Evolutionary conservation across 2,888 invertebrate genomes (phyloP), one percentile per base, ranked within the genome.

Genomic region (Aproaerema taeniolella): DNA sequence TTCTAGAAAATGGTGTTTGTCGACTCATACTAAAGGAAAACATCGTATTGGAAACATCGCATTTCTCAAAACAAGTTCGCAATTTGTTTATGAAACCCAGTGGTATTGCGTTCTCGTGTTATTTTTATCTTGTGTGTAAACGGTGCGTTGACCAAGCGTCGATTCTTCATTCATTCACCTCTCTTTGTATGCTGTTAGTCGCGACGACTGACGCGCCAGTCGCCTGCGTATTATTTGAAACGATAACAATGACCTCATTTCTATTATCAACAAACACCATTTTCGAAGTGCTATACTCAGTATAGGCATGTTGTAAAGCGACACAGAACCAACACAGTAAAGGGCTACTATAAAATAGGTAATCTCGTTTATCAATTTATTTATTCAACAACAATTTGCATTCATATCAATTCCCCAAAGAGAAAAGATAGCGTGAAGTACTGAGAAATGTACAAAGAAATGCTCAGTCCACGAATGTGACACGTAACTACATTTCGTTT

Each of bases 331-430:
- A 67, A 61, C 58, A 59, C 57, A 56, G 48, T 55, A 55, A 43
- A 55, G 52, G 53, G 46, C 48, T 45, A 51, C 55, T 55, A 59
- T 52, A 59, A 58, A 55, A 58, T 47, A 50, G 31, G 31, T 66
- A 51, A 58, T 53, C 52, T 58, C 51, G 54, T 56, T 55, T 56
- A 50, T 50, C 55, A 51, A 43, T 51, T 53, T 55, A 55, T 51
- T 50, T 59, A 66, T 62, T 56, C 60, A 72, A 69, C 67, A 73
- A 73, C 70, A 68, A 62, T 68, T 63, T 64, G 65, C 63, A 60
- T 63, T 53, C 58, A 53, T n/a, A n/a, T n/a, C n/a, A n/a, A n/a
- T 46, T 61, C 51, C 28, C 25, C 24, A 54, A 50, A 56, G 55
- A 52, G 57, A 61, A 67, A 53, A 58, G 53, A 52, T 55, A 52